Conservation (phyloP, 2,113 vertebrate genomes). For the Pollimyrus isidori region DNA sequence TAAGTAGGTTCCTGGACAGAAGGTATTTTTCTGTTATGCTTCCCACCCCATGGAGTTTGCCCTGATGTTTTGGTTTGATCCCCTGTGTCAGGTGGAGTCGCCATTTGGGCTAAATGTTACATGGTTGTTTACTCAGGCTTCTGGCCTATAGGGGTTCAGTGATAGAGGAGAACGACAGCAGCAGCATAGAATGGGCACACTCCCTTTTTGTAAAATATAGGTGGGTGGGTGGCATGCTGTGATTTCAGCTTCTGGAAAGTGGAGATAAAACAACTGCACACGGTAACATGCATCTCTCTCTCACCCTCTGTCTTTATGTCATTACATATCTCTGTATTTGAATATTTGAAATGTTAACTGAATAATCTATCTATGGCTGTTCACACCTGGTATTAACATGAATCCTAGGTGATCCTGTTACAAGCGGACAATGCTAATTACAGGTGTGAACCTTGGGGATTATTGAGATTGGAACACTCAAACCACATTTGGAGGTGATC, state of each 20-base stretch:
- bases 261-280: neutral
- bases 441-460: no score
- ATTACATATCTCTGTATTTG: neutral
- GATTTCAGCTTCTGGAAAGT: neutral
- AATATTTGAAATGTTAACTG: neutral
- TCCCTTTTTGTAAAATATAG: neutral
- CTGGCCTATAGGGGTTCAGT: neutral
- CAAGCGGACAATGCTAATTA: no score
- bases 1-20: neutral
- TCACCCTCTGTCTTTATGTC: neutral
- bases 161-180: neutral
- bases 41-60: neutral
- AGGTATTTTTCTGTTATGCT: neutral
- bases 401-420: no score
- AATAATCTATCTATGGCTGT: neutral
- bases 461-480: no score
- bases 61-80: neutral
- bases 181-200: neutral
- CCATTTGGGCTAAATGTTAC: neutral
- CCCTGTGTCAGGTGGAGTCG: neutral
- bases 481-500: no score
- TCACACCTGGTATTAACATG: no score
- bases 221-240: neutral
- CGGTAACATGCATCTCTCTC: neutral
- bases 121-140: conserved; percentile 6